phyloP scores from a whole-genome alignment of 2,888 invertebrate genomes.

The Tenthredo notha region DNA sequence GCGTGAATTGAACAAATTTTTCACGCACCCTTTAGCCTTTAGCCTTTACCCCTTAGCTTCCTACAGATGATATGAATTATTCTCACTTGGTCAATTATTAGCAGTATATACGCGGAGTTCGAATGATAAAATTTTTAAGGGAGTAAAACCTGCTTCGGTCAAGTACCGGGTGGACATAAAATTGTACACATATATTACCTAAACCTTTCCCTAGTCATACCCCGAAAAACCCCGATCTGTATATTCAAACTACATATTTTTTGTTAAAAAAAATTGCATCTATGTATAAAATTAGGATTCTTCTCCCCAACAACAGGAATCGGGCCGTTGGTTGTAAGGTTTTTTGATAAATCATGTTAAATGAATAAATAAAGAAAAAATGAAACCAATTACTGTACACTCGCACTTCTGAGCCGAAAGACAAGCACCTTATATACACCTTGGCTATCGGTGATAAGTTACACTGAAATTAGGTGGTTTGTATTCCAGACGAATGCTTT shows the following conservation, averaged over 20 bases:
- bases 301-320: background rate
- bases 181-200: background rate
- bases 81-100: background rate
- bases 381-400: constrained; percentile 4
- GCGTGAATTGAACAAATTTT: constrained; percentile 1
- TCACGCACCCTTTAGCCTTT: background rate
- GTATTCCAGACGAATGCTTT: background rate
- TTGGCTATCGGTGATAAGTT: background rate
- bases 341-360: background rate
- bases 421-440: constrained; percentile 30
- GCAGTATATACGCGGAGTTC: background rate
- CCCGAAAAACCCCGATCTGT: background rate
- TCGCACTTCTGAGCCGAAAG: constrained; percentile 21
- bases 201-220: background rate
- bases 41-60: background rate
- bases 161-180: background rate
- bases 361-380: background rate
- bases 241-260: background rate
- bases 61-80: background rate
- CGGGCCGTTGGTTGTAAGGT: background rate
- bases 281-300: background rate
- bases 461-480: background rate
- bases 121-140: background rate
- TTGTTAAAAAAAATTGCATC: background rate
- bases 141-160: background rate